A percentile compares a stretch with the other conserved stretches of the same genome.
Conservation (phyloP, 2,888 invertebrate genomes). For the Linnaemya vulpina region DNA sequence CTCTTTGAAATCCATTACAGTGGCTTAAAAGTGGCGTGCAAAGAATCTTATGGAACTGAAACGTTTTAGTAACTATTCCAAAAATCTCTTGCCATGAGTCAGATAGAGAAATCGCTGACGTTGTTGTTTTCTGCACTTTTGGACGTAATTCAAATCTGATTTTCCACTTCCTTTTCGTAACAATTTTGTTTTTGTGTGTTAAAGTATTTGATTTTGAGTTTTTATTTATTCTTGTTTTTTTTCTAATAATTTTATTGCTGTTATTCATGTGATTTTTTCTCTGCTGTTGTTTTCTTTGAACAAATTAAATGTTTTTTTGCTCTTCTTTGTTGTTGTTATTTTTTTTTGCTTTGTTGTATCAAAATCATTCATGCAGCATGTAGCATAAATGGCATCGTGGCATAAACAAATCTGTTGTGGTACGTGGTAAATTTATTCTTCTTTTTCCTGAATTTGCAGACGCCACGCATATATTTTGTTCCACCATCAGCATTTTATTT, state of each 20-base stretch:
- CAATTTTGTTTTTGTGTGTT: conserved; percentile 33
- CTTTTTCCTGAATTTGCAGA: conserved; percentile 50
- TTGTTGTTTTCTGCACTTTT: conserved; percentile 17
- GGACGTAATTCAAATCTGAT: conserved; percentile 27
- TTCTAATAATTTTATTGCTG: not conserved
- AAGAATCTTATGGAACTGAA: conserved; percentile 36
- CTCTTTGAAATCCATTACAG: not conserved
- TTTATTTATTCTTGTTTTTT: conserved; percentile 13
- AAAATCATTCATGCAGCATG: conserved; percentile 63
- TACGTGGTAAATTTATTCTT: conserved; percentile 49
- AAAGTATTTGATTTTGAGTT: conserved; percentile 34
- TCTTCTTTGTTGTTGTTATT: conserved; percentile 27
- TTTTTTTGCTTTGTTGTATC: conserved; percentile 20
- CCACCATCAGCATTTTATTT: conserved; percentile 56
- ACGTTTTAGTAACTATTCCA: not conserved
- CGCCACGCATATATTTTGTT: conserved; percentile 54
- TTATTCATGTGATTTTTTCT: conserved; percentile 25
- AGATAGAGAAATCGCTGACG: not conserved
- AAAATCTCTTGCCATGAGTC: conserved; percentile 13
- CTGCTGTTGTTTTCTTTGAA: conserved; percentile 24
- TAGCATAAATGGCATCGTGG: conserved; percentile 56
- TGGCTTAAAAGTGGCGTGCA: not conserved
- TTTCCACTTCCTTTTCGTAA: conserved; percentile 49
- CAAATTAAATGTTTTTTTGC: conserved; percentile 20
- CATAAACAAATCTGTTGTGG: conserved; percentile 62